These are phyloP conservation scores for Amorpha juglandis DNA, from an alignment of 2,888 invertebrate genomes.

Conservation along the genomic window DNA sequence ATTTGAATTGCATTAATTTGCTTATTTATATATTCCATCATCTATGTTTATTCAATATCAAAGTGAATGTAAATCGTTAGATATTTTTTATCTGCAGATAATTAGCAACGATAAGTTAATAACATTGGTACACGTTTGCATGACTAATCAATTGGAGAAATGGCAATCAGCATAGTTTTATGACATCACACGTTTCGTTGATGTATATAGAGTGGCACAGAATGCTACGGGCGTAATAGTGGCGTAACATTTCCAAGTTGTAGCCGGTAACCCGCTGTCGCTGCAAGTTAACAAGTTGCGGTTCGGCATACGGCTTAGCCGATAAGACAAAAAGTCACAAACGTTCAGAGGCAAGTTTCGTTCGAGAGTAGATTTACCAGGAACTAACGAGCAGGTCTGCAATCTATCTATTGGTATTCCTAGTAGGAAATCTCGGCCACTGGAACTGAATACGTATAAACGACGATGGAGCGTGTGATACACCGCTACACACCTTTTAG, in stretches of 20 bases:
- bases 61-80: conserved; percentile 44
- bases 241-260: conserved; percentile 45
- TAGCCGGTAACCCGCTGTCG: conserved; percentile 43
- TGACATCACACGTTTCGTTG: conserved; percentile 43
- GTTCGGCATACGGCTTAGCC: not conserved
- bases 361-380: conserved; percentile 31
- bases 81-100: conserved; percentile 39
- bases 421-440: conserved; percentile 61
- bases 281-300: conserved; percentile 37
- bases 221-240: conserved; percentile 38
- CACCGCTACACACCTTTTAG: conserved; percentile 49
- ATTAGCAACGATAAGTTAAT: conserved; percentile 51
- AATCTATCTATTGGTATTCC: conserved; percentile 61
- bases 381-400: conserved; percentile 39
- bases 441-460: conserved; percentile 53
- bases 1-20: conserved; percentile 4
- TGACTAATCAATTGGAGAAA: conserved; percentile 55
- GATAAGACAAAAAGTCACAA: conserved; percentile 25
- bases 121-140: conserved; percentile 51
- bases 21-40: not conserved
- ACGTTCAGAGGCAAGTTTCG: conserved; percentile 20
- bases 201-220: conserved; percentile 35
- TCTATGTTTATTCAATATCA: conserved; percentile 11
- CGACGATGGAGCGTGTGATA: conserved; percentile 56
- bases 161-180: conserved; percentile 47